These are phyloP conservation scores for Lynx canadensis DNA, from an alignment of 2,113 vertebrate species.

Conservation along the genomic window DNA sequence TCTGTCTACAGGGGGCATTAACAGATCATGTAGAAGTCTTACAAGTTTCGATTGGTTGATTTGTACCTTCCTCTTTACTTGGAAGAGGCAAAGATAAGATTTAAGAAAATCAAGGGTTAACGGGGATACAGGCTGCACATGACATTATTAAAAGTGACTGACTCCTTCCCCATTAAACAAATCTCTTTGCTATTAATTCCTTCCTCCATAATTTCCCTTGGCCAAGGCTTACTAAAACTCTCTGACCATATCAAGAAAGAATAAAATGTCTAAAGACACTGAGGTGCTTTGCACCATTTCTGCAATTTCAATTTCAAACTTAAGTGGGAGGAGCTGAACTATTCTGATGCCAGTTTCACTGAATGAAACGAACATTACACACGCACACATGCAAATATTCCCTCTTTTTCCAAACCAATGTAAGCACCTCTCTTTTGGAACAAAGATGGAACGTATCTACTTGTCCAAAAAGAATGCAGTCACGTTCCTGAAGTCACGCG, in stretches of 20 bases:
- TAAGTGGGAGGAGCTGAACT: neutral
- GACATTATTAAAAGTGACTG: slow-evolving; percentile 39
- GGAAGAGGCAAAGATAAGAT: neutral
- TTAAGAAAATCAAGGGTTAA: neutral
- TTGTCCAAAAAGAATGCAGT: neutral
- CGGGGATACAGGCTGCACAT: neutral
- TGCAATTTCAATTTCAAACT: slow-evolving; percentile 8
- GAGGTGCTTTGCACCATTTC: neutral
- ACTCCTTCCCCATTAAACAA: neutral
- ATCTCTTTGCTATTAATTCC: slow-evolving; percentile 32
- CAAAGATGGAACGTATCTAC: neutral
- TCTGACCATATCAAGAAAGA: slow-evolving; percentile 1
- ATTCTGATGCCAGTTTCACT: neutral
- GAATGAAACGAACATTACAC: neutral
- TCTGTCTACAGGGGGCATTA: neutral
- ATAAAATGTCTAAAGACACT: neutral
- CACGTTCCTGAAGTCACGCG: neutral
- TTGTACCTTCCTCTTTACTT: slow-evolving; percentile 13
- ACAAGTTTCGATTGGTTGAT: neutral
- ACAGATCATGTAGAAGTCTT: slow-evolving; percentile 18
- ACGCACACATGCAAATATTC: neutral
- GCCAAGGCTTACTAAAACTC: slow-evolving; percentile 19
- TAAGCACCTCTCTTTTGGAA: neutral
- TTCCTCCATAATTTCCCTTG: slow-evolving; percentile 32
- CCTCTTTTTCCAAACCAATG: neutral